Percentiles rank a stretch among this genome's conserved stretches.
These are phyloP conservation scores for Amorpha juglandis DNA, from an alignment of 2,888 invertebrate genomes.

Conservation along the genomic window DNA sequence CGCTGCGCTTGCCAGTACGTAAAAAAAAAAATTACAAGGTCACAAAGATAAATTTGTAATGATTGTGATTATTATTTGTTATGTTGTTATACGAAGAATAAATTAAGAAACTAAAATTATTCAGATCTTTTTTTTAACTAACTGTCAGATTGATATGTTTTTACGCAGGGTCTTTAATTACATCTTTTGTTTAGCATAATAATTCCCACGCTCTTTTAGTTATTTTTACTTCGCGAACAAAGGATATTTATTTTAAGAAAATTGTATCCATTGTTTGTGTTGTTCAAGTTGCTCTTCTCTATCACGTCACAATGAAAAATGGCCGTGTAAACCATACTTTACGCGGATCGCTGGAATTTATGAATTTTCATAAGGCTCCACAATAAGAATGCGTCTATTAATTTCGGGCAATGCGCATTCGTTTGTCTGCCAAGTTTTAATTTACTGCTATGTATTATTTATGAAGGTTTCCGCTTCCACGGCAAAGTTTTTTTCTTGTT, in stretches of 20 bases:
- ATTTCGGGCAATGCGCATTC: conserved; percentile 13
- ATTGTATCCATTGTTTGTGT: background rate
- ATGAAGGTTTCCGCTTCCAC: conserved; percentile 36
- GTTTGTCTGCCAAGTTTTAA: conserved; percentile 42
- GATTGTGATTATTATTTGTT: too few species aligned
- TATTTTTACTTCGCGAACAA: background rate
- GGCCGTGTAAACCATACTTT: background rate
- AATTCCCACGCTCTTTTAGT: background rate
- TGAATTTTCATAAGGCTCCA: conserved; percentile 9
- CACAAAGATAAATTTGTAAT: too few species aligned
- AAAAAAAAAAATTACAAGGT: too few species aligned
- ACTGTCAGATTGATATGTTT: background rate
- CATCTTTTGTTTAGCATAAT: background rate
- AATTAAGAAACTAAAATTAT: too few species aligned
- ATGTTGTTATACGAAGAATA: too few species aligned
- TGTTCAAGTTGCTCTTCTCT: background rate
- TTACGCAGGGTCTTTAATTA: background rate
- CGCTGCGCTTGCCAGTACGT: too few species aligned
- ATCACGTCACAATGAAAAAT: background rate
- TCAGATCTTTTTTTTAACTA: background rate
- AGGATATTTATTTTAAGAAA: background rate
- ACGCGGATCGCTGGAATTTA: background rate
- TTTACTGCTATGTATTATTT: conserved; percentile 46
- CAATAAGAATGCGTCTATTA: conserved; percentile 12
- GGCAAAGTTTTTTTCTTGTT: conserved; percentile 26